phyloP scores from a whole-genome alignment of 2,797 vertebrate species.

The Emys orbicularis region DNA sequence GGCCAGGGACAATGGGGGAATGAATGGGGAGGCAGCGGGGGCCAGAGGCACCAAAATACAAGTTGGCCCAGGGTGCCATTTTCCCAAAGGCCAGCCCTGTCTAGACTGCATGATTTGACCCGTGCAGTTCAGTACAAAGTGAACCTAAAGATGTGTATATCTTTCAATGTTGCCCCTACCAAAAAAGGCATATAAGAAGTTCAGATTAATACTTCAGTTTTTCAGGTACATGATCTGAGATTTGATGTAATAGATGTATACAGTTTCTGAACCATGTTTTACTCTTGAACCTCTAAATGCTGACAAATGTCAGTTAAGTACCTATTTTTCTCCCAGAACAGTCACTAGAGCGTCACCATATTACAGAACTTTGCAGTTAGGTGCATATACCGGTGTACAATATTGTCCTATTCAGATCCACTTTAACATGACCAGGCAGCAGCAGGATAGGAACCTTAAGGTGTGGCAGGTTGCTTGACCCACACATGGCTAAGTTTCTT shows the following conservation, averaged over 20 bases:
- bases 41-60: too few species aligned
- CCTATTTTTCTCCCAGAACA: constrained; percentile 43
- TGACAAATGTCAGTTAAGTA: constrained; percentile 24
- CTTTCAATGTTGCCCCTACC: background rate
- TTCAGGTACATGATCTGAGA: constrained; percentile 36
- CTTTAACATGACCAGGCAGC: background rate
- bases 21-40: too few species aligned
- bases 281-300: constrained; percentile 57
- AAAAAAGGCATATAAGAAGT: background rate
- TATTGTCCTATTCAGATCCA: background rate
- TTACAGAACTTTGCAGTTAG: constrained; percentile 47
- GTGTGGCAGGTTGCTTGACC: background rate
- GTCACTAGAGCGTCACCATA: constrained; percentile 19
- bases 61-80: too few species aligned
- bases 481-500: background rate
- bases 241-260: constrained; percentile 29
- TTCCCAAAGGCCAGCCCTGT: too few species aligned
- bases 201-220: background rate
- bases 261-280: constrained; percentile 48
- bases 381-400: background rate
- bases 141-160: background rate
- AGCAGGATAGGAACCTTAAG: background rate
- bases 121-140: background rate
- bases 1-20: too few species aligned
- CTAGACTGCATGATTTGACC: background rate